Conservation (phyloP, 2,888 invertebrate genomes). For the Eledona agricola region DNA sequence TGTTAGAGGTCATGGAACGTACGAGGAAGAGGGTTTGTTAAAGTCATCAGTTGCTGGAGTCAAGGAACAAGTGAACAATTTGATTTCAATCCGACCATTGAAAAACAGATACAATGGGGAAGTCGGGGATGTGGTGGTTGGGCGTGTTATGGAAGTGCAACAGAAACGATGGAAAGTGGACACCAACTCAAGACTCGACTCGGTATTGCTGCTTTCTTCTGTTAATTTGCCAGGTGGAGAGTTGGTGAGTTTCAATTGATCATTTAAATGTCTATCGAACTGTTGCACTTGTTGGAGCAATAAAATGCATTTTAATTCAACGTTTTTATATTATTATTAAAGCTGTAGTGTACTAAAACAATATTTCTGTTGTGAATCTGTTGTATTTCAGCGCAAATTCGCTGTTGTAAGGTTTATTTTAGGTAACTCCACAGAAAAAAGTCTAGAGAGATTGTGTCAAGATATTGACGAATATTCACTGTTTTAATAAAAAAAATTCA, state of each 20-base stretch:
- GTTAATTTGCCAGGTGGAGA: conserved; percentile 98
- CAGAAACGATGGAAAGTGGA: conserved; percentile 96
- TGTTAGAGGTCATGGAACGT: conserved; percentile 98
- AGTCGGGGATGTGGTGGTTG: conserved; percentile 97
- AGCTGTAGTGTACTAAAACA: too few species aligned
- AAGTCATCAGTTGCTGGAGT: conserved; percentile 95
- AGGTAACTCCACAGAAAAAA: too few species aligned
- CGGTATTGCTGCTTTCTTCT: conserved; percentile 86
- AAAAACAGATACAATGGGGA: conserved; percentile 93
- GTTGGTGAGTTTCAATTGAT: conserved; percentile 68
- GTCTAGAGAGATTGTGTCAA: too few species aligned
- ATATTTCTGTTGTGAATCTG: too few species aligned
- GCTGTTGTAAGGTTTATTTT: too few species aligned
- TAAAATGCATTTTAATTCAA: too few species aligned
- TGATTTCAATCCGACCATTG: conserved; percentile 89
- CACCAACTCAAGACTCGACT: conserved; percentile 89
- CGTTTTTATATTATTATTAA: too few species aligned
- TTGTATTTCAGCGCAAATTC: too few species aligned
- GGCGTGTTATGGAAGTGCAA: conserved; percentile 92
- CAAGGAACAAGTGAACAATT: conserved; percentile 92
- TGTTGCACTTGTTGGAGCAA: conserved; percentile 8
- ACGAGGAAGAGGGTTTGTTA: conserved; percentile 81
- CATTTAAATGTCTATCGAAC: too few species aligned
- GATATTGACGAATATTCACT: too few species aligned
- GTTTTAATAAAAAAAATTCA: too few species aligned